A percentile compares a stretch with the other conserved stretches of the same genome.
Conservation (phyloP, 2,113 vertebrate species). For the Pogona vitticeps region DNA sequence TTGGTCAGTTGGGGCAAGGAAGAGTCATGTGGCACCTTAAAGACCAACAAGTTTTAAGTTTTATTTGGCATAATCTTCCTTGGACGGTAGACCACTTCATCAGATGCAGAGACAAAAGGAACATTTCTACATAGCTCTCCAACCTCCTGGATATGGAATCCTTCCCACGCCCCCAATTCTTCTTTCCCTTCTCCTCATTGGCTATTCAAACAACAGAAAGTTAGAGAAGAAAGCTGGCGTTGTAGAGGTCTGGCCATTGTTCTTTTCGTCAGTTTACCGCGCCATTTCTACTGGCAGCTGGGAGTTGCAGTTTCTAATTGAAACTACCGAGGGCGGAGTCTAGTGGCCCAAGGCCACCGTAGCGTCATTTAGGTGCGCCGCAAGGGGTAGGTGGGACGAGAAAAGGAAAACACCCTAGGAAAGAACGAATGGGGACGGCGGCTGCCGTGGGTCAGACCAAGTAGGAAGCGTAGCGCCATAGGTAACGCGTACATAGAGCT, state of each 20-base stretch:
- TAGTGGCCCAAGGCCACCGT: neutral
- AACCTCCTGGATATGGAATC: neutral
- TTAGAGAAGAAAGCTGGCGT: neutral
- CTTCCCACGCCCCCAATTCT: neutral
- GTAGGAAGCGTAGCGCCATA: neutral
- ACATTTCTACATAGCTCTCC: neutral
- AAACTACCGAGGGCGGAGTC: neutral
- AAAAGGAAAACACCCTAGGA: no score
- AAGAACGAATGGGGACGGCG: neutral
- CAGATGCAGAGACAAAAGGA: neutral
- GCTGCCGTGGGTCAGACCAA: neutral
- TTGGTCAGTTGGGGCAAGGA: no score
- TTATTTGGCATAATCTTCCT: neutral
- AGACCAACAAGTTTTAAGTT: neutral
- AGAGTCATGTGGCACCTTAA: neutral
- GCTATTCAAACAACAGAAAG: neutral
- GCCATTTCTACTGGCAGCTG: neutral
- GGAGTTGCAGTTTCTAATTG: neutral
- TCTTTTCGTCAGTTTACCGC: neutral
- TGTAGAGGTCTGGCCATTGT: neutral
- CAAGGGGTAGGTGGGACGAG: neutral
- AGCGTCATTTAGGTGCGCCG: neutral
- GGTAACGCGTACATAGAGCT: neutral
- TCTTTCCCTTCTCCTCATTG: neutral
- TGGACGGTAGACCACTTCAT: neutral